Conservation (phyloP, 2,113 vertebrate species). For the Pycnonotus jocosus region DNA sequence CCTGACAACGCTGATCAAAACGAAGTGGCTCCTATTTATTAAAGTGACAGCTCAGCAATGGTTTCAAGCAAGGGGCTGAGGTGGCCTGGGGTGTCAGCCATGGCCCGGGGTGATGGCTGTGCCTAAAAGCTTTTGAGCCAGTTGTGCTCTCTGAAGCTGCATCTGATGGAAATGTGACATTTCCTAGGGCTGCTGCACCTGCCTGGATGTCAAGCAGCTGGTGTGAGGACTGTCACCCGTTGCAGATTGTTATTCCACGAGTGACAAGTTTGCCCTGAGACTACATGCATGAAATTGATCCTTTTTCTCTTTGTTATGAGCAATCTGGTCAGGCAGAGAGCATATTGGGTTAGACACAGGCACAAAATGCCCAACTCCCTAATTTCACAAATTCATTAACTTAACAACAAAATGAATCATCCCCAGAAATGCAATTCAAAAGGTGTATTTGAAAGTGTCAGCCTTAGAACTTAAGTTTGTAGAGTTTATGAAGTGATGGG, state of each 20-base stretch:
- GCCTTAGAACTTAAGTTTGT: not conserved
- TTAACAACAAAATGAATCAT: not conserved
- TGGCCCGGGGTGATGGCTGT: constrained; percentile 60
- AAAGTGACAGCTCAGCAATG: constrained; percentile 73
- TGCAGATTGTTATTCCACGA: constrained; percentile 44
- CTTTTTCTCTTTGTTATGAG: constrained; percentile 35
- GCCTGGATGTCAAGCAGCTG: constrained; percentile 68
- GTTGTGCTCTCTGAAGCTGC: constrained; percentile 50
- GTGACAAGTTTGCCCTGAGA: constrained; percentile 53
- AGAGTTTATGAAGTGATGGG: not conserved
- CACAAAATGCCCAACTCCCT: not conserved
- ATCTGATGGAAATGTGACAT: constrained; percentile 65
- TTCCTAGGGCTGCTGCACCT: constrained; percentile 71
- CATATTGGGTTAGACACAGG: not conserved
- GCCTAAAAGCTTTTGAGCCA: constrained; percentile 55
- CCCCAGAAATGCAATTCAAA: not conserved
- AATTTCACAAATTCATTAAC: not conserved
- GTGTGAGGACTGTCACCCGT: constrained; percentile 53
- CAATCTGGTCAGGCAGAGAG: not conserved
- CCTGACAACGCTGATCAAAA: constrained; percentile 81
- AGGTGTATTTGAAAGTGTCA: not conserved
- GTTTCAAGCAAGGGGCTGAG: constrained; percentile 60
- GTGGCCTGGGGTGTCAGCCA: constrained; percentile 68
- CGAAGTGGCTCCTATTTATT: constrained; percentile 75
- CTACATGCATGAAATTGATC: constrained; percentile 33